phyloP scores from a whole-genome alignment of 2,113 vertebrate species.

The Cricetomys ansorgei region DNA sequence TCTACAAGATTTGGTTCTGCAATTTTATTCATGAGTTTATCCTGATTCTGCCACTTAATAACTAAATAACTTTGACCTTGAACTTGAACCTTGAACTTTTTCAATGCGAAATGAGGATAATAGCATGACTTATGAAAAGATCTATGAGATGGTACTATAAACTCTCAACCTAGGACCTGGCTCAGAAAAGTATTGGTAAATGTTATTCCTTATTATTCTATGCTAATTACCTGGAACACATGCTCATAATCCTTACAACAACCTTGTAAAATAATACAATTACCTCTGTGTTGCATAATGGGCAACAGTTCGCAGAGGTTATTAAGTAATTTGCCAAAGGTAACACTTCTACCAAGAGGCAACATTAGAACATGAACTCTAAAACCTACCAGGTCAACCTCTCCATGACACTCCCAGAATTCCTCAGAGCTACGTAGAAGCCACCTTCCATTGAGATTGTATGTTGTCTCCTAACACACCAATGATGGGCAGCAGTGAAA shows the following conservation, averaged over 20 bases:
- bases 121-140: background rate
- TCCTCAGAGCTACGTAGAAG: background rate
- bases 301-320: background rate
- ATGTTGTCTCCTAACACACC: background rate
- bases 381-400: background rate
- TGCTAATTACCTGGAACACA: slow-evolving; percentile 19
- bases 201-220: background rate
- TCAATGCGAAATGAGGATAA: background rate
- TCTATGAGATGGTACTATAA: background rate
- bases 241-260: background rate
- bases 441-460: background rate
- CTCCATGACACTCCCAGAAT: background rate
- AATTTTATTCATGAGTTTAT: slow-evolving; percentile 10
- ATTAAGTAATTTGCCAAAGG: background rate
- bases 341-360: background rate
- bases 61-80: background rate
- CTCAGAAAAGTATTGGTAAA: background rate
- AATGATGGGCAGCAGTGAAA: background rate
- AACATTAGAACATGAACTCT: background rate
- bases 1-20: background rate
- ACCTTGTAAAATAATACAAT: slow-evolving; percentile 20
- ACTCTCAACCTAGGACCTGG: background rate
- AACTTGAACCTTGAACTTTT: slow-evolving; percentile 4
- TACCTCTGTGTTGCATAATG: background rate
- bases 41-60: slow-evolving; percentile 20